Conservation (phyloP, 2,888 invertebrate genomes). For the Lobophora halterata region DNA sequence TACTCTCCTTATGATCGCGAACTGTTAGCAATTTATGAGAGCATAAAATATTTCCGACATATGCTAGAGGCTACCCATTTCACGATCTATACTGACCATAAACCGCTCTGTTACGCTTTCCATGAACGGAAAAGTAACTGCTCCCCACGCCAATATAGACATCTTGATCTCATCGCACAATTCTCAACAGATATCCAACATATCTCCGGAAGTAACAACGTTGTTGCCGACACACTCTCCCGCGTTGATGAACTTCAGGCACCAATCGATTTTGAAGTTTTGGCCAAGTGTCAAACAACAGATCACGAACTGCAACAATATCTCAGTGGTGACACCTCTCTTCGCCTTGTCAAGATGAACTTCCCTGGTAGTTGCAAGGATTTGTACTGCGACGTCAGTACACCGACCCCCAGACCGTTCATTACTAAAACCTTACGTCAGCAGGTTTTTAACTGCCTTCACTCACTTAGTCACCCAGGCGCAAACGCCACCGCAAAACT, state of each 20-base stretch:
- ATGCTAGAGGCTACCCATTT: slow-evolving; percentile 44
- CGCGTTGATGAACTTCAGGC: slow-evolving; percentile 4
- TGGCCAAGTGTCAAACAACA: too few species aligned
- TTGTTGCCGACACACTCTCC: slow-evolving; percentile 27
- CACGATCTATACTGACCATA: slow-evolving; percentile 39
- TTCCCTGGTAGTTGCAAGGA: too few species aligned
- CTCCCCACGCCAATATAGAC: slow-evolving; percentile 39
- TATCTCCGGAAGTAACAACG: slow-evolving; percentile 37
- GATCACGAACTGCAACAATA: too few species aligned
- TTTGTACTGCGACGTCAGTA: not conserved
- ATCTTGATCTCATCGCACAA: slow-evolving; percentile 42
- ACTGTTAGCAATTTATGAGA: slow-evolving; percentile 44
- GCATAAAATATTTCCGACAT: slow-evolving; percentile 42
- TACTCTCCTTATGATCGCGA: slow-evolving; percentile 45
- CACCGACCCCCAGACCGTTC: not conserved
- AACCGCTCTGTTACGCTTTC: slow-evolving; percentile 44
- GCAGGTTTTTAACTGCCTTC: too few species aligned
- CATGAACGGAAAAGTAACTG: slow-evolving; percentile 35
- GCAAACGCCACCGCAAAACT: too few species aligned
- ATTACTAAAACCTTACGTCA: not conserved
- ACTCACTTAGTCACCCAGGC: too few species aligned
- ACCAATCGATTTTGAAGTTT: too few species aligned
- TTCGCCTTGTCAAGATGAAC: too few species aligned
- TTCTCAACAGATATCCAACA: slow-evolving; percentile 45
- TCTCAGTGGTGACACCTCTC: too few species aligned